A percentile compares a stretch with the other conserved stretches of the same genome.
Conservation (phyloP, 2,113 vertebrate genomes). For the Hyperoodon ampullatus region DNA sequence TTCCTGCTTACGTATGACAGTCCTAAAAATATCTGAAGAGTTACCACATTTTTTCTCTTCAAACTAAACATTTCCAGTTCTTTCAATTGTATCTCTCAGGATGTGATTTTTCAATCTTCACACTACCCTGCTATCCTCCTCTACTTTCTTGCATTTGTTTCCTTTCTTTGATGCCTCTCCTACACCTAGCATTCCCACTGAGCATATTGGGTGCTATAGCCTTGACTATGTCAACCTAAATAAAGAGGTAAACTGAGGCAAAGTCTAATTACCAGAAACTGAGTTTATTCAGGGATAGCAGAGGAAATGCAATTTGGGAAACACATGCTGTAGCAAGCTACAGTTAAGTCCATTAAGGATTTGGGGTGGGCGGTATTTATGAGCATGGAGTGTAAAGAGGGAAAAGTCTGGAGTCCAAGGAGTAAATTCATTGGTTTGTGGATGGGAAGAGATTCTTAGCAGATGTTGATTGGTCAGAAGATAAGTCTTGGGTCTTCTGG, state of each 20-base stretch:
- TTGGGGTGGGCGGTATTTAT: background rate
- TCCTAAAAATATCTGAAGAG: slow-evolving; percentile 11
- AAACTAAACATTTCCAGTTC: background rate
- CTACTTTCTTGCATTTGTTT: background rate
- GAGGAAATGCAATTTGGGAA: background rate
- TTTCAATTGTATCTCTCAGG: background rate
- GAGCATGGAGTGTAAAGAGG: background rate
- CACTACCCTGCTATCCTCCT: background rate
- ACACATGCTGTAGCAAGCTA: background rate
- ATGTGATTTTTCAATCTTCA: background rate
- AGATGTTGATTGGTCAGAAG: background rate
- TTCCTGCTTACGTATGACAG: background rate
- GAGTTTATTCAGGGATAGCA: background rate
- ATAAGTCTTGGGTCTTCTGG: background rate
- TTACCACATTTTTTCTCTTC: background rate
- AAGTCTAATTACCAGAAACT: background rate
- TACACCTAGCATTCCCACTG: background rate
- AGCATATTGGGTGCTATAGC: background rate
- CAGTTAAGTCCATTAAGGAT: background rate
- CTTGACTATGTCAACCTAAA: background rate
- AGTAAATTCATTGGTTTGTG: background rate
- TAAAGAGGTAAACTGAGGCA: background rate
- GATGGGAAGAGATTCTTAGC: background rate
- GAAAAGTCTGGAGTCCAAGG: background rate
- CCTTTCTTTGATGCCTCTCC: background rate